Percentiles rank a stretch among this genome's conserved stretches.
These are phyloP conservation scores for Epirrhoe tristata DNA, from an alignment of 2,888 invertebrate genomes.

Conservation along the genomic window DNA sequence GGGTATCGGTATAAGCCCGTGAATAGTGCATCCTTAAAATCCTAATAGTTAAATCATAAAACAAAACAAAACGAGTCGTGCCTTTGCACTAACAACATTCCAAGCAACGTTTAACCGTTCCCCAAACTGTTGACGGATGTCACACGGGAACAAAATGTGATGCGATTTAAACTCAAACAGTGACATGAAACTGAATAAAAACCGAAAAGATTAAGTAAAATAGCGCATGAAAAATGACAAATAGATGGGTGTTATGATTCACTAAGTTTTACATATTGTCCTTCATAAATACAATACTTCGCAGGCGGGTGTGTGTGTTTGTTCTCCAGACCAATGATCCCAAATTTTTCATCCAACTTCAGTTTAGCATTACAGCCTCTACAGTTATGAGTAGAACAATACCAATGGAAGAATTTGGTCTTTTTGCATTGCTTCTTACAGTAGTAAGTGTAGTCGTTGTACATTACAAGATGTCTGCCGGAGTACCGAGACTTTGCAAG, in stretches of 20 bases:
- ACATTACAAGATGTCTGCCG: conserved; percentile 70
- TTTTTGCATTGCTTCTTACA: conserved; percentile 72
- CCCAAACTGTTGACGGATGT: too few relatives aligned
- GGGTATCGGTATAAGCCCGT: not conserved
- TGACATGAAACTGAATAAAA: too few relatives aligned
- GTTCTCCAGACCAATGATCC: conserved; percentile 59
- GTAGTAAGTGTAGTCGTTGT: conserved; percentile 74
- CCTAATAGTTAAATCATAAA: conserved; percentile 9
- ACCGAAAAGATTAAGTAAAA: not conserved
- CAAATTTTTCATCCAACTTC: conserved; percentile 65
- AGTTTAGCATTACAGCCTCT: conserved; percentile 74
- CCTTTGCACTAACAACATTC: not conserved
- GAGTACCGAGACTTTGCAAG: conserved; percentile 72
- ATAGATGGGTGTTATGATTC: conserved; percentile 13
- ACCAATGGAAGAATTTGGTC: conserved; percentile 69
- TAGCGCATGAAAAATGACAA: conserved; percentile 7
- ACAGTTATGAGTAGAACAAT: conserved; percentile 76
- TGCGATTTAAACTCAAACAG: too few relatives aligned
- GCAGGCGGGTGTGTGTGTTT: conserved; percentile 70
- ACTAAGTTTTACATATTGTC: conserved; percentile 62
- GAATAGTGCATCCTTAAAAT: conserved; percentile 2
- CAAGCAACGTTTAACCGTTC: not conserved
- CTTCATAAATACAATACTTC: conserved; percentile 67
- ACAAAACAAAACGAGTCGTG: not conserved
- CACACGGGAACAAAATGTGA: too few relatives aligned